Evolutionary conservation across 2,888 invertebrate genomes (phyloP).

Genomic region (Clanis bilineata): DNA sequence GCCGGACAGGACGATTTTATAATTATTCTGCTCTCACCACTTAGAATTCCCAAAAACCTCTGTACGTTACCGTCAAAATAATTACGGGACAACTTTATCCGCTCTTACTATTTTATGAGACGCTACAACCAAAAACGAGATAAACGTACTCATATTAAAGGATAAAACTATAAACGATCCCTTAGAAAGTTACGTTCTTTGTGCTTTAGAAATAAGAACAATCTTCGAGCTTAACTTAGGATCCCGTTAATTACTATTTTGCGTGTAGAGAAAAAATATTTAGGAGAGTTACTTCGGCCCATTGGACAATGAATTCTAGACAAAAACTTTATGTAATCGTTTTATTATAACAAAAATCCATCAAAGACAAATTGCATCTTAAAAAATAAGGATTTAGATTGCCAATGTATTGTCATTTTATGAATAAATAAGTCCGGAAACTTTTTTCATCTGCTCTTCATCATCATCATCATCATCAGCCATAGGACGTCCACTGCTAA

Average conservation of each 20-base stretch:
- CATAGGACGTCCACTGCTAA: too few species aligned
- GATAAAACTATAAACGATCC: constrained; percentile 14
- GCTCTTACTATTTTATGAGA: neutral
- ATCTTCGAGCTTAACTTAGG: neutral
- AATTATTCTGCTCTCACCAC: neutral
- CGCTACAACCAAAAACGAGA: neutral
- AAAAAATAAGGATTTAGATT: too few species aligned
- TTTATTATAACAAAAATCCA: too few species aligned
- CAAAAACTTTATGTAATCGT: neutral
- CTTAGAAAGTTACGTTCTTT: constrained; percentile 9
- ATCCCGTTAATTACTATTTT: constrained; percentile 3
- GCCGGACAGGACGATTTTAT: too few species aligned
- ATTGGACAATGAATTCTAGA: neutral
- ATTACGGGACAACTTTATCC: neutral
- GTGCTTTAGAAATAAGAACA: constrained; percentile 1
- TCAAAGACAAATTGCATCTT: too few species aligned
- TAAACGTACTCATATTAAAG: constrained; percentile 12
- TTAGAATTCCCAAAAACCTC: neutral
- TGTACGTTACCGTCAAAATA: neutral
- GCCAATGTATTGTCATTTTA: too few species aligned
- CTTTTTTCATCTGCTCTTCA: too few species aligned
- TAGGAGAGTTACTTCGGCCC: neutral
- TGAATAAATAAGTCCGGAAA: too few species aligned
- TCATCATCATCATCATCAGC: too few species aligned
- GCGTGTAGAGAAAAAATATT: constrained; percentile 6